phyloP scores from a whole-genome alignment of 2,113 vertebrate species.

The Megalops atlanticus region DNA sequence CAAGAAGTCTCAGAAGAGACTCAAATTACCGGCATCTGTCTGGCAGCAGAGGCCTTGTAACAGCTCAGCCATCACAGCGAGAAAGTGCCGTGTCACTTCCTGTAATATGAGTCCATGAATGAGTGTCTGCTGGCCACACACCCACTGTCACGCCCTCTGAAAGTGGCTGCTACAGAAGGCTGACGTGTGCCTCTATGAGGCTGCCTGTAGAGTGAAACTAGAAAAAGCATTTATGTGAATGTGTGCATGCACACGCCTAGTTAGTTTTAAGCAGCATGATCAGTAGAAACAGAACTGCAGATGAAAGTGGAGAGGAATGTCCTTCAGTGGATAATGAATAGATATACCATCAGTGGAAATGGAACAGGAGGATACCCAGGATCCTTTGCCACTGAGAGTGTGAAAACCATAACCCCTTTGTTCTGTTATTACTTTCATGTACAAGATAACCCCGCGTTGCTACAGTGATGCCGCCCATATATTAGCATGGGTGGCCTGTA shows the following conservation, averaged over 20 bases:
- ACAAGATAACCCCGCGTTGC: not conserved
- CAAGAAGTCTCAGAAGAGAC: not conserved
- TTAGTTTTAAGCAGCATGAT: not conserved
- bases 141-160: not conserved
- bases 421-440: not conserved
- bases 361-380: not conserved
- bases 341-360: not conserved
- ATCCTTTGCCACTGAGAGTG: not conserved
- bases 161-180: not conserved
- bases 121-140: not conserved
- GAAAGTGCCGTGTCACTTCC: slow-evolving; percentile 33
- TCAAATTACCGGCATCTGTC: slow-evolving; percentile 44
- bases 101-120: slow-evolving; percentile 2
- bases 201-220: not conserved
- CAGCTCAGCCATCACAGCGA: slow-evolving; percentile 63
- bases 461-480: not conserved
- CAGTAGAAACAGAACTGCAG: not conserved
- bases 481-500: not conserved
- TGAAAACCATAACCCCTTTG: not conserved
- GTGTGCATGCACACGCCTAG: not conserved
- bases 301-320: not conserved
- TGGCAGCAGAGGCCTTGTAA: slow-evolving; percentile 45
- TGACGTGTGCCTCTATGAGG: not conserved
- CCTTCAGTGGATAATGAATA: not conserved
- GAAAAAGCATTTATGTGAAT: not conserved